Evolutionary conservation across 1,140 invertebrate species (phyloP).

Genomic region (Physella acuta): DNA sequence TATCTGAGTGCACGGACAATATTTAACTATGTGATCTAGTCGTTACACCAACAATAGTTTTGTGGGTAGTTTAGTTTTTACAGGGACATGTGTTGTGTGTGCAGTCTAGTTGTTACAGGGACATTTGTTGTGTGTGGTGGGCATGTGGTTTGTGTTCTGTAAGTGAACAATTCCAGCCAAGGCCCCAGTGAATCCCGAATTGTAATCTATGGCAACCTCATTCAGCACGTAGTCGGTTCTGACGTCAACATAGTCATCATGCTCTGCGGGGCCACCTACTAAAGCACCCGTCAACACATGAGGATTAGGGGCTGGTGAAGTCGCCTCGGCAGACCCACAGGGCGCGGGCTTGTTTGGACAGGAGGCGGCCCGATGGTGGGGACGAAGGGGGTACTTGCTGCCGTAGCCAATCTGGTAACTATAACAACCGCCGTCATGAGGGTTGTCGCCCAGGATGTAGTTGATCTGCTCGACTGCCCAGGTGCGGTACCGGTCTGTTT

Average conservation of each 20-base stretch:
- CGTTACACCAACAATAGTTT: background rate
- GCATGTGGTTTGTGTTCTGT: conserved; percentile 11
- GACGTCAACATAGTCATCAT: conserved; percentile 53
- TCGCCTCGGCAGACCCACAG: conserved; percentile 25
- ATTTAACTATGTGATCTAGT: too few relatives aligned
- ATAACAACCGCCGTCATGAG: conserved; percentile 33
- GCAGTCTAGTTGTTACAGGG: conserved; percentile 22
- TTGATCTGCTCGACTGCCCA: conserved; percentile 68
- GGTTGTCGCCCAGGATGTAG: conserved; percentile 69
- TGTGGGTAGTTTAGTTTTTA: background rate
- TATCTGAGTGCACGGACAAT: too few relatives aligned
- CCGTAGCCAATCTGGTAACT: conserved; percentile 47
- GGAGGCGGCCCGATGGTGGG: background rate
- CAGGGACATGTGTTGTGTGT: too few relatives aligned
- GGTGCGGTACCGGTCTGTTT: conserved; percentile 48
- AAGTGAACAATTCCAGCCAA: conserved; percentile 23
- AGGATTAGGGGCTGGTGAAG: conserved; percentile 40
- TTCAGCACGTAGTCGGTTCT: conserved; percentile 57
- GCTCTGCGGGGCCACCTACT: conserved; percentile 58
- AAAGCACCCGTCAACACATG: conserved; percentile 59
- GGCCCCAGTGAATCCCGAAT: conserved; percentile 55
- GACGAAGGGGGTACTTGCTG: conserved; percentile 62
- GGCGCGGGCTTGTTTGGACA: conserved; percentile 6
- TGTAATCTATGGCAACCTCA: conserved; percentile 61
- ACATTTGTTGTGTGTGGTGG: conserved; percentile 23